These are phyloP conservation scores for Porites lutea DNA, from an alignment of 64 coral and sea anemone species.

Conservation along the genomic window DNA sequence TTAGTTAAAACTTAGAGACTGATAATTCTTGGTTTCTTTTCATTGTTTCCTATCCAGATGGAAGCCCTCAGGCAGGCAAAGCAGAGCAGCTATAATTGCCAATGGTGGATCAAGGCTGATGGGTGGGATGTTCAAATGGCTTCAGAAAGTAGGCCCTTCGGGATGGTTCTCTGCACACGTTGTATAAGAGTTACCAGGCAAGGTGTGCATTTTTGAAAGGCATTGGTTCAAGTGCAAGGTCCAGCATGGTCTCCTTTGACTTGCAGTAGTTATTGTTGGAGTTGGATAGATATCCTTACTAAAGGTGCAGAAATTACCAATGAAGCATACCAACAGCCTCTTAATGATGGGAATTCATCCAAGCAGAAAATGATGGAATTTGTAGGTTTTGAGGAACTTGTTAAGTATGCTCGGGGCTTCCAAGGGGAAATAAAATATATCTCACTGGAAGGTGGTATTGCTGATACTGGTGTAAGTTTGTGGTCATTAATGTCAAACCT, in stretches of 20 bases:
- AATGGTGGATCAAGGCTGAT: conserved; percentile 69
- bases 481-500: conserved; percentile 6
- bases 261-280: not conserved
- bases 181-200: conserved; percentile 29
- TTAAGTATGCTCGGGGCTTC: not conserved
- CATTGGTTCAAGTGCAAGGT: not conserved
- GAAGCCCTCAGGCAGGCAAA: conserved; percentile 25
- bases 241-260: not conserved
- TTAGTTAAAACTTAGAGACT: too few relatives aligned
- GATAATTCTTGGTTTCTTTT: not conserved
- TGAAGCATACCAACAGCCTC: conserved; percentile 19
- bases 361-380: conserved; percentile 39
- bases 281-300: conserved; percentile 8
- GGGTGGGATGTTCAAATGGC: conserved; percentile 31
- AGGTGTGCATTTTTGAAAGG: conserved; percentile 41
- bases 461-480: not conserved
- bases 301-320: conserved; percentile 23
- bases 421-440: not conserved
- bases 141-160: conserved; percentile 45
- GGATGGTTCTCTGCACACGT: not conserved
- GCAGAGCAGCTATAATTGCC: not conserved
- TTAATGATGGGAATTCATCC: not conserved
- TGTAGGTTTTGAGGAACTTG: conserved; percentile 54
- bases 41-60: conserved; percentile 9
- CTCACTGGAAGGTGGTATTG: not conserved